phyloP scores from a whole-genome alignment of 2,888 invertebrate genomes.

The Antitype chi region DNA sequence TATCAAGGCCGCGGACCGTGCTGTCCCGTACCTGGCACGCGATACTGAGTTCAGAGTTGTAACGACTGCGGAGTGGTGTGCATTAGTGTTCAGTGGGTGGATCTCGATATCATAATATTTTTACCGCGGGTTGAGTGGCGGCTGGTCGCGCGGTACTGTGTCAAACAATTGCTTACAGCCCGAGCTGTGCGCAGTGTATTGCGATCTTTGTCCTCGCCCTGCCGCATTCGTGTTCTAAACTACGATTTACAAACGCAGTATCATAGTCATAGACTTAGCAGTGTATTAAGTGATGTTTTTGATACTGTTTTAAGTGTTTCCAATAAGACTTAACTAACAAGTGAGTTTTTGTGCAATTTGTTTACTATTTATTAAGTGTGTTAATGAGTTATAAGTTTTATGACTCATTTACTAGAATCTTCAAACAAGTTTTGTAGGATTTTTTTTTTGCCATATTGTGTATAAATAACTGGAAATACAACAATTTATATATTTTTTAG shows the following conservation, averaged over 20 bases:
- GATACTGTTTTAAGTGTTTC: slow-evolving; percentile 39
- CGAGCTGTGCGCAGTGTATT: slow-evolving; percentile 53
- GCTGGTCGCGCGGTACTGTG: slow-evolving; percentile 62
- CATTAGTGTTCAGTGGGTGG: slow-evolving; percentile 81
- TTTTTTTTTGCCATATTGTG: slow-evolving; percentile 24
- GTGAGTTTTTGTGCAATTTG: slow-evolving; percentile 51
- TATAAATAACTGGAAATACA: slow-evolving; percentile 33
- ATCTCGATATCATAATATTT: slow-evolving; percentile 79
- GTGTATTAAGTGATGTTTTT: slow-evolving; percentile 47
- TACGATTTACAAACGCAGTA: slow-evolving; percentile 33
- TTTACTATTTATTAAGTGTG: slow-evolving; percentile 36
- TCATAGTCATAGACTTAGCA: slow-evolving; percentile 32
- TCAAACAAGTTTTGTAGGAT: slow-evolving; percentile 47
- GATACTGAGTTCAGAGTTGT: slow-evolving; percentile 70
- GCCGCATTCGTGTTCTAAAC: slow-evolving; percentile 42
- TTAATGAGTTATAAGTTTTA: slow-evolving; percentile 29
- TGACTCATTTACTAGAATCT: slow-evolving; percentile 60
- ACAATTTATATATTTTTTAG: slow-evolving; percentile 9
- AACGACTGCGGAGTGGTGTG: slow-evolving; percentile 70
- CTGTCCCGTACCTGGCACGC: slow-evolving; percentile 83
- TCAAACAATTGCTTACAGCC: slow-evolving; percentile 51
- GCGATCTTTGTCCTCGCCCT: slow-evolving; percentile 68
- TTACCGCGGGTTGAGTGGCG: slow-evolving; percentile 71
- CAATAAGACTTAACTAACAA: slow-evolving; percentile 19
- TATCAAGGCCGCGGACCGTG: slow-evolving; percentile 89